A percentile compares a stretch with the other conserved stretches of the same genome.
Conservation (phyloP, 1,140 invertebrate species). For the Nasonia vitripennis region DNA sequence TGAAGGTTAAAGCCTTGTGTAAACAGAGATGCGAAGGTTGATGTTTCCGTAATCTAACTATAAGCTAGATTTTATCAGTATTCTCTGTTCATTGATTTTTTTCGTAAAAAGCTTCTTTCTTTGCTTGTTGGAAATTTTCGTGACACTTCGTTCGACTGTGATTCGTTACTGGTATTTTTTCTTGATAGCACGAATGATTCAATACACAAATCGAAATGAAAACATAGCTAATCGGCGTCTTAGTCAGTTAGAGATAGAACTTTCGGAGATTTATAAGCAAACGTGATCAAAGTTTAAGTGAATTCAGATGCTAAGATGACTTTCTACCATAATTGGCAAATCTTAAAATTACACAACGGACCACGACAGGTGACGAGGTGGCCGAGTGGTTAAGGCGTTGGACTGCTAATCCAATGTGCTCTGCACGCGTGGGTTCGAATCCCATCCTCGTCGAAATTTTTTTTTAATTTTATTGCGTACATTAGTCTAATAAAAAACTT, state of each 20-base stretch:
- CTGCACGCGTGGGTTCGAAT: constrained; percentile 92
- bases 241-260: too few species aligned
- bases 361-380: constrained; percentile 82
- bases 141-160: not conserved
- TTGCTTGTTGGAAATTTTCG: not conserved
- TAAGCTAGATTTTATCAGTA: too few species aligned
- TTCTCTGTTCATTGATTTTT: too few species aligned
- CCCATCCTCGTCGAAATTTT: constrained; percentile 85
- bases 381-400: constrained; percentile 93
- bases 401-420: constrained; percentile 87
- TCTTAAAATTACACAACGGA: constrained; percentile 8
- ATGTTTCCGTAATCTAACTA: not conserved
- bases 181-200: too few species aligned
- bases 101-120: too few species aligned
- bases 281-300: too few species aligned
- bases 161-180: not conserved
- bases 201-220: too few species aligned
- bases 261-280: too few species aligned
- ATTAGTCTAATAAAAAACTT: too few species aligned
- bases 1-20: constrained; percentile 3
- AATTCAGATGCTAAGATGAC: too few species aligned
- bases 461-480: not conserved
- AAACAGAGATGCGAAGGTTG: not conserved
- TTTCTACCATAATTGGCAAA: not conserved
- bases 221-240: too few species aligned